phyloP scores from a whole-genome alignment of 2,113 vertebrate species.

The Pleuronectes platessa region DNA sequence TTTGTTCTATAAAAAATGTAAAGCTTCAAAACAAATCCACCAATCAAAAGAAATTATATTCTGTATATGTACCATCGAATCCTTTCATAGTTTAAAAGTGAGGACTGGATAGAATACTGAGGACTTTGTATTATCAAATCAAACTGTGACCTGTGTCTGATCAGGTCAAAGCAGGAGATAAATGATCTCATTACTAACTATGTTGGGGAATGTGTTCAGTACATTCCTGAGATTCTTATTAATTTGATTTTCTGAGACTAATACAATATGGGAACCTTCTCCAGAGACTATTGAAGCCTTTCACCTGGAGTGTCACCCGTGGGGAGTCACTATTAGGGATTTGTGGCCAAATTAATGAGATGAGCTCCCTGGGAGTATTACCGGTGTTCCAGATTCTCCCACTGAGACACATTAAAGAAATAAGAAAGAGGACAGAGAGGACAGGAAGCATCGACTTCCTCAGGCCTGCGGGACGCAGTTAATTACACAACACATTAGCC shows the following conservation, averaged over 20 bases:
- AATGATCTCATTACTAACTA: too few species aligned
- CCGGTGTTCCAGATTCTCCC: slow-evolving; percentile 20
- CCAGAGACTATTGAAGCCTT: slow-evolving; percentile 38
- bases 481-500: slow-evolving; percentile 5
- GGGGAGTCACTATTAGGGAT: slow-evolving; percentile 20
- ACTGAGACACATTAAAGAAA: slow-evolving; percentile 17
- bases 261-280: slow-evolving; percentile 19
- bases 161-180: too few species aligned
- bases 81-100: too few species aligned
- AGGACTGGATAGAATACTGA: too few species aligned
- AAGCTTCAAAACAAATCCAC: too few species aligned
- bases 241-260: slow-evolving; percentile 3
- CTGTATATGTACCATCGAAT: too few species aligned
- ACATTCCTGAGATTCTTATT: background rate
- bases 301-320: slow-evolving; percentile 13
- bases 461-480: background rate
- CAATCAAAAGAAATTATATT: too few species aligned
- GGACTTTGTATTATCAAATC: too few species aligned
- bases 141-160: too few species aligned
- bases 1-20: too few species aligned
- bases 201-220: background rate
- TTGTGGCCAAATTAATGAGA: slow-evolving; percentile 52
- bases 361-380: slow-evolving; percentile 43
- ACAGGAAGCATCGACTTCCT: background rate
- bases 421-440: background rate